Conservation (phyloP, 2,888 invertebrate genomes). For the Drosophila paranaensis region DNA sequence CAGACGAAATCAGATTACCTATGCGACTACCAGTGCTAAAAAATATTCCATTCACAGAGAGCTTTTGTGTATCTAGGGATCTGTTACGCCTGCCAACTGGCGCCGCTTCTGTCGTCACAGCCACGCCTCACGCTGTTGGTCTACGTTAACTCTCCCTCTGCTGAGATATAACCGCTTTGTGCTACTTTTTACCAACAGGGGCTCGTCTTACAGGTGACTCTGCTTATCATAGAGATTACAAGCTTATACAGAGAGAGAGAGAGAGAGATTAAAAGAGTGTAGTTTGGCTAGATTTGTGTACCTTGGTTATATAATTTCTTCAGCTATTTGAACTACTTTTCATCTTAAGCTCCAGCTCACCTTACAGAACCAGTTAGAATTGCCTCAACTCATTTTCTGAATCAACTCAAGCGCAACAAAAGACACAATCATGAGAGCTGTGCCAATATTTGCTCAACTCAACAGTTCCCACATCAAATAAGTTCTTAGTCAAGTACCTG, state of each 20-base stretch:
- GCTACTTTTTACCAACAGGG: slow-evolving; percentile 37
- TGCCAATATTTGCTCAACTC: slow-evolving; percentile 5
- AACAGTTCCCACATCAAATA: background rate
- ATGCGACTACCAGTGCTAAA: slow-evolving; percentile 7
- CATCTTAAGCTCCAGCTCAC: background rate
- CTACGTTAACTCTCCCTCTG: slow-evolving; percentile 2
- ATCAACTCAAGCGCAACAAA: slow-evolving; percentile 20
- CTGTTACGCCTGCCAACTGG: background rate
- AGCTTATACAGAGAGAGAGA: too few species aligned
- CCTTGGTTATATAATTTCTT: background rate
- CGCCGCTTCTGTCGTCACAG: slow-evolving; percentile 21
- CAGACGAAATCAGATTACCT: slow-evolving; percentile 21
- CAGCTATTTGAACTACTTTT: background rate
- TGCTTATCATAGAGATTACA: slow-evolving; percentile 34
- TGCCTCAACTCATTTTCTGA: background rate
- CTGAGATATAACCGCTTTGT: slow-evolving; percentile 32
- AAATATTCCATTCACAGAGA: slow-evolving; percentile 32
- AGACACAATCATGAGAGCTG: slow-evolving; percentile 12
- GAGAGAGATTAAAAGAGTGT: background rate
- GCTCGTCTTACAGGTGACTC: slow-evolving; percentile 57
- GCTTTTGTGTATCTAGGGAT: slow-evolving; percentile 25
- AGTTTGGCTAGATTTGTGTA: background rate
- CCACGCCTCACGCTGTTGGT: background rate
- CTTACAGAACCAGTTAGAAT: background rate
- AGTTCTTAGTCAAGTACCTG: slow-evolving; percentile 57